Base-by-base conservation (phyloP, 2,113 vertebrate genomes). In the Dendropsophus ebraccatus region DNA sequence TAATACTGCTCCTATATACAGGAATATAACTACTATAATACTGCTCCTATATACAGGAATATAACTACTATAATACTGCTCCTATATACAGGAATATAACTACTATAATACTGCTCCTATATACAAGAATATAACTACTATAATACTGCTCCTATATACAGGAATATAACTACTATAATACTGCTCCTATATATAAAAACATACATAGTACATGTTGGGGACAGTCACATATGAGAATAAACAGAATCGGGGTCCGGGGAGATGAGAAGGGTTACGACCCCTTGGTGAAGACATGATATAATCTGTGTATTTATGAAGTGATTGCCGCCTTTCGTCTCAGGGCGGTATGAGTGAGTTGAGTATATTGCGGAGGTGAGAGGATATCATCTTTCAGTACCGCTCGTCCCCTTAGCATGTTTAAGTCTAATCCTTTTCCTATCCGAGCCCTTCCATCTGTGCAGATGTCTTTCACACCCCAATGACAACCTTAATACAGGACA, bases 401-500 rank as follows among this genome's bases (percentile, higher is more conserved):
- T 60, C 41, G 76, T 80, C 77, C 77, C 49, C 35, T 32, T 79
- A 72, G 62, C 35, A 58, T 86, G 35, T 86, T 81, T 58, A 81
- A 81, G 47, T 25, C 67, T 87, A 87, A 87, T 87, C 84, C 85
- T 81, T 56, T 73, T 50, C 77, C 78, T 87, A 87, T 81, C 54
- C 16, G 77, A 87, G 79, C 74, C 54, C 85, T 35, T 73, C 17
- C 78, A 81, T 86, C 84, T 86, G 84, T 81, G 52, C 84, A 86
- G 77, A 54, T 86, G 84, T 81, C 84, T 87, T 73, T 91, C 1
- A 1, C 89, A 90, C 90, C 89, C 87, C 67, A 35, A 88, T 89
- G 88, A 87, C n/a, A 88, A 91, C 83, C 88, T 89, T 91, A 88
- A 88, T 88, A 91, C 0, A 0, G 81, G 90, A 92, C 92, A 93